phyloP scores from a whole-genome alignment of 2,113 vertebrate species.

The Gavia stellata region DNA sequence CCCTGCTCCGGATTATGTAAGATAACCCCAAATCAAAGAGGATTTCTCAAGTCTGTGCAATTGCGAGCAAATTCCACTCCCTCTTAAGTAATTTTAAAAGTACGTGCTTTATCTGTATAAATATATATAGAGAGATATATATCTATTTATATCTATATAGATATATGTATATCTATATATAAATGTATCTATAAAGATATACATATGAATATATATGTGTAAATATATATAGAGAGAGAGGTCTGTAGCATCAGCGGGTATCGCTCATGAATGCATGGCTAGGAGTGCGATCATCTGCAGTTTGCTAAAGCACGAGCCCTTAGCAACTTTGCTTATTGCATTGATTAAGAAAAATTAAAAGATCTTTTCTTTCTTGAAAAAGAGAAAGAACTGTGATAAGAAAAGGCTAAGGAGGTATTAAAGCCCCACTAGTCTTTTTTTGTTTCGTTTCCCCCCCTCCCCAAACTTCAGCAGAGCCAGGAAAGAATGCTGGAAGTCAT shows the following conservation, averaged over 20 bases:
- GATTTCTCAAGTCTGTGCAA: not conserved
- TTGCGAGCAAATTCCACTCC: not conserved
- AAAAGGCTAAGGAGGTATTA: slow-evolving; percentile 65
- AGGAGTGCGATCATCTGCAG: not conserved
- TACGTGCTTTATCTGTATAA: not conserved
- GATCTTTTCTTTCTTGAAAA: slow-evolving; percentile 43
- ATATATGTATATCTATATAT: not conserved
- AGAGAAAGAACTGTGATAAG: slow-evolving; percentile 22
- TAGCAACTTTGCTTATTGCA: not conserved
- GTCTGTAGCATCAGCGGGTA: not conserved
- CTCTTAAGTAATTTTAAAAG: not conserved
- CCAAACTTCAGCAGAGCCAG: slow-evolving; percentile 42
- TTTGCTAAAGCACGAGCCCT: not conserved
- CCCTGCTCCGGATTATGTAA: not conserved
- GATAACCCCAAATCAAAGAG: not conserved
- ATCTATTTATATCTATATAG: not conserved
- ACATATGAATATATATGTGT: not conserved
- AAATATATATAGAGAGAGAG: not conserved
- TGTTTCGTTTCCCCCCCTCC: not conserved
- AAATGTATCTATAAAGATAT: not conserved
- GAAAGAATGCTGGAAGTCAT: slow-evolving; percentile 79
- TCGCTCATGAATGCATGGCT: not conserved
- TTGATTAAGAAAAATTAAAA: slow-evolving; percentile 62
- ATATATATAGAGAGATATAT: not conserved
- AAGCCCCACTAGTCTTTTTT: slow-evolving; percentile 51